Evolutionary conservation across 2,797 vertebrate species (phyloP), one percentile per base, ranked within the genome.

Genomic region (Falco berigora): DNA sequence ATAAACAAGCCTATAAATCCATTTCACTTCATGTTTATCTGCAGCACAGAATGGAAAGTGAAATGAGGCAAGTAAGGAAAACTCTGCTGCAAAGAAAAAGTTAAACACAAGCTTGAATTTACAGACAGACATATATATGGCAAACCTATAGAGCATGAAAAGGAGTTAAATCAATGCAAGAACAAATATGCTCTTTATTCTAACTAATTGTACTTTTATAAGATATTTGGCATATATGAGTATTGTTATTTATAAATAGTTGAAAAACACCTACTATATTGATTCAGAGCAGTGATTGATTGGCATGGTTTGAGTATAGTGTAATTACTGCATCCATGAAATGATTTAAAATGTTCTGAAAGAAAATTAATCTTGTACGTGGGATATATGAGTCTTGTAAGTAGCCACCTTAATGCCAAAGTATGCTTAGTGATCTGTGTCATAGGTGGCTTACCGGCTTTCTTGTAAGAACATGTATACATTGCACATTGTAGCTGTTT

Each of bases 251-350:
- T 91, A 89, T 67, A 95, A 95, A 93, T 67, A 94, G 49, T 81
- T 86, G 64, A 87, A 91, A 94, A 95, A 42, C 49, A 87, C n/a
- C 69, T 76, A 73, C 42, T 5, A 1, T 83, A 96, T 95, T 91
- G 92, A 96, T 95, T 97, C 53, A 52, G 62, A 92, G 36, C 25
- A 72, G 46, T 84, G 89, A 94, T 87, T 72, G 82, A 96, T 91
- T 64, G 72, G 77, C 88, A 78, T 58, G 52, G 71, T 28, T 53
- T 82, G 63, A 68, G 32, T 59, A 75, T 79, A 81, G 30, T 72
- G 64, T 77, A 96, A 96, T 96, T 95, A 96, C 56, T 49, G 36
- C 79, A 97, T 83, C 75, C 79, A 83, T 86, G 8, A 91, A 92
- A 78, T 93, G 82, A 86, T 95, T 90, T 72, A 84, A 90, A 96